Evolutionary conservation across 2,797 vertebrate genomes (phyloP).

Genomic region (Arrhamphus sclerolepis): DNA sequence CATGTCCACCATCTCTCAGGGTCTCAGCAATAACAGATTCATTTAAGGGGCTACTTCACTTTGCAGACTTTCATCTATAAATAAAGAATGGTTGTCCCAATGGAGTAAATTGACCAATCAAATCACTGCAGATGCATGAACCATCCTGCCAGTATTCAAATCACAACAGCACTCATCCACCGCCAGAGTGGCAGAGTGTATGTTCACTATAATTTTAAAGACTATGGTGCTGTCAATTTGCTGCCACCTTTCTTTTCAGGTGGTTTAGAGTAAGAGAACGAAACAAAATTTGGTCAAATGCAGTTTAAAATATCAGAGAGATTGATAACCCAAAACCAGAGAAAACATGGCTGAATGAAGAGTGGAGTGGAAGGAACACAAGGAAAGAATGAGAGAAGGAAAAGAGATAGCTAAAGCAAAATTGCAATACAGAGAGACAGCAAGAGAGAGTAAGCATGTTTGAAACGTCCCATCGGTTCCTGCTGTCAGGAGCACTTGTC

Average conservation of each 20-base stretch:
- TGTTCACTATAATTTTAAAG: neutral
- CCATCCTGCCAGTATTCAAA: conserved; percentile 54
- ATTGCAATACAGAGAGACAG: conserved; percentile 53
- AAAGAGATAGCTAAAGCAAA: conserved; percentile 31
- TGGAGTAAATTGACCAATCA: conserved; percentile 61
- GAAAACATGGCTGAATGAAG: conserved; percentile 13
- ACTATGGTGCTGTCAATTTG: conserved; percentile 46
- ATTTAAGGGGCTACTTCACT: conserved; percentile 65
- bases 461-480: conserved; percentile 71
- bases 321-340: conserved; percentile 24
- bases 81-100: conserved; percentile 59
- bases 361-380: conserved; percentile 27
- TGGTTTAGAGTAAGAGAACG: conserved; percentile 9
- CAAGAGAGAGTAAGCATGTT: conserved; percentile 57
- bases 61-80: conserved; percentile 67
- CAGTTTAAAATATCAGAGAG: conserved; percentile 14
- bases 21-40: conserved; percentile 59
- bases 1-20: conserved; percentile 46
- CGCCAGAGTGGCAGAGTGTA: neutral
- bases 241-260: conserved; percentile 20
- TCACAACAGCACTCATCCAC: conserved; percentile 42
- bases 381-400: conserved; percentile 7
- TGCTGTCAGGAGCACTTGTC: conserved; percentile 75
- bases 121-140: conserved; percentile 38
- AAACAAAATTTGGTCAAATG: conserved; percentile 12